Conservation (phyloP, 2,888 invertebrate genomes). For the Watsonalla binaria region DNA sequence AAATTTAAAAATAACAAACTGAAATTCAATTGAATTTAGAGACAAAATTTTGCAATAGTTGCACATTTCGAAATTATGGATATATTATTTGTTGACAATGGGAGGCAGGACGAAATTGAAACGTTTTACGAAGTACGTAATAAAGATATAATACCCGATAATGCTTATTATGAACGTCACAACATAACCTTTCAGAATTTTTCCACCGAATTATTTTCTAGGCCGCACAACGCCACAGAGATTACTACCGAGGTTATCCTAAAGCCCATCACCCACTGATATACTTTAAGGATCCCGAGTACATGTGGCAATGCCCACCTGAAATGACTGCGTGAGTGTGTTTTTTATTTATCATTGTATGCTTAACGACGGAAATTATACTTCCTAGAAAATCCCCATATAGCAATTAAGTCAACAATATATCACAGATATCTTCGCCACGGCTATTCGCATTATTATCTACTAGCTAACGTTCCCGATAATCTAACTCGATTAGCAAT, state of each 20-base stretch:
- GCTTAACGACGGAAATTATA: no score
- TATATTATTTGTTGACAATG: constrained; percentile 59
- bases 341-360: background rate
- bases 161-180: no score
- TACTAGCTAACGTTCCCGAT: no score
- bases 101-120: constrained; percentile 62
- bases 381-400: no score
- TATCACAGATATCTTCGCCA: no score
- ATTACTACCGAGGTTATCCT: constrained; percentile 80
- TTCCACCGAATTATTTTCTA: constrained; percentile 24
- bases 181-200: background rate
- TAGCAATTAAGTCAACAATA: no score
- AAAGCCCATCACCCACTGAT: constrained; percentile 77
- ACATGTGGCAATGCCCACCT: constrained; percentile 76
- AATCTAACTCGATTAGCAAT: no score
- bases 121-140: constrained; percentile 61
- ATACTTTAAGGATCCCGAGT: constrained; percentile 74
- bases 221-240: constrained; percentile 79
- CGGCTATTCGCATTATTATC: no score
- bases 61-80: constrained; percentile 27
- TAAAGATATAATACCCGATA: background rate
- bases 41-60: constrained; percentile 3
- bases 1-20: background rate
- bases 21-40: no score
- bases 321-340: constrained; percentile 73